Conservation (phyloP, 2,888 invertebrate species). For the Eutolmus rufibarbis region DNA sequence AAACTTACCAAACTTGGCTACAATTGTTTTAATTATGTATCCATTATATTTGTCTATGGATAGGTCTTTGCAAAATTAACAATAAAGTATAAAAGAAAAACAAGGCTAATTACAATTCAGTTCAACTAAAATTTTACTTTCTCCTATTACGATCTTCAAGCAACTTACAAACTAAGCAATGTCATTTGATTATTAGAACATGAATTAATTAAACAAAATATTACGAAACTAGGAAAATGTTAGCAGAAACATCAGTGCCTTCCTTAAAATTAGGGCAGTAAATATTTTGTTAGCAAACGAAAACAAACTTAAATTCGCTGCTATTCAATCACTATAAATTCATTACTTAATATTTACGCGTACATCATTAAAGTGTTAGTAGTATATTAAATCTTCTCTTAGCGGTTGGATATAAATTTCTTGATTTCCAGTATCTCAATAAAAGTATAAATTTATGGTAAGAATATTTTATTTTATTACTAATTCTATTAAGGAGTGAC, state of each 20-base stretch:
- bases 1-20: neutral
- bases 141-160: neutral
- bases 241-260: neutral
- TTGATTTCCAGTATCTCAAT: neutral
- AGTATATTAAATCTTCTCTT: neutral
- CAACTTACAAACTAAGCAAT: neutral
- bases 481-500: neutral
- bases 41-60: neutral
- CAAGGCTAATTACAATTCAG: neutral
- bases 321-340: neutral
- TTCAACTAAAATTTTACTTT: neutral
- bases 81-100: neutral
- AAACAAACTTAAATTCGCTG: neutral
- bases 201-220: neutral
- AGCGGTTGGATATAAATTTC: neutral
- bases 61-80: neutral
- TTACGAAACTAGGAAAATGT: neutral
- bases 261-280: neutral
- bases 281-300: neutral
- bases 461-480: neutral
- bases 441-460: neutral
- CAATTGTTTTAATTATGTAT: neutral
- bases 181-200: neutral
- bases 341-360: neutral
- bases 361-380: no score